Evolutionary conservation across 2,888 invertebrate species (phyloP), one percentile per base, ranked within the genome.

Genomic region (Hydropsyche betteni): DNA sequence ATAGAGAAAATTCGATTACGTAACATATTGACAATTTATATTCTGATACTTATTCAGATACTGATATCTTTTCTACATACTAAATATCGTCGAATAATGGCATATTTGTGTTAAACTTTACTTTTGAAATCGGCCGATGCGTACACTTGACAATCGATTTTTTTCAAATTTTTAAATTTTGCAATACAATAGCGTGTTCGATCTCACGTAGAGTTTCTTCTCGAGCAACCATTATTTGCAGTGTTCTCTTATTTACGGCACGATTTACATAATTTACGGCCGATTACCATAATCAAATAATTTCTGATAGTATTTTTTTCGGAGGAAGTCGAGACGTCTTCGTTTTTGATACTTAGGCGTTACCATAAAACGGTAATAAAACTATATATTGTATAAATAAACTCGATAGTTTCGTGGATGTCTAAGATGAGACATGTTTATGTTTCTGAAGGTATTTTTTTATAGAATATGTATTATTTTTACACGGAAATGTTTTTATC

Each of bases 281-380:
- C 64, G 64, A 36, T 64, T 64, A 33, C 36, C 64, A 64, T 64
- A 64, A 64, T 64, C 64, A 34, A 64, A 64, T 36, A 64, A 64
- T 36, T 34, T 64, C 64, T 64, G 34, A 64, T 64, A 64, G 12
- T 64, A 36, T 64, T 64, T 33, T 64, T 36, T 36, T 33, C 6
- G 34, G 10, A 64, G 36, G 64, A 64, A 64, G 64, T 64, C 64
- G 64, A 64, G 58, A 58, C 24, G 58, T 58, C 16, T 58, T 58
- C 16, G 16, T 58, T 58, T 44, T 58, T 16, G 58, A 58, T 58
- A 24, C 5, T 24, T 0, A 24, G 58, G 58, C 58, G 58, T 58
- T 24, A 24, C 16, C 58, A 58, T 58, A 58, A 58, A 58, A 58
- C 58, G 58, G 58, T 58, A 58, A 58, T 58, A 16, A 58, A 58